Conservation (phyloP, 2,888 invertebrate species). For the Steinernema scapterisci region DNA sequence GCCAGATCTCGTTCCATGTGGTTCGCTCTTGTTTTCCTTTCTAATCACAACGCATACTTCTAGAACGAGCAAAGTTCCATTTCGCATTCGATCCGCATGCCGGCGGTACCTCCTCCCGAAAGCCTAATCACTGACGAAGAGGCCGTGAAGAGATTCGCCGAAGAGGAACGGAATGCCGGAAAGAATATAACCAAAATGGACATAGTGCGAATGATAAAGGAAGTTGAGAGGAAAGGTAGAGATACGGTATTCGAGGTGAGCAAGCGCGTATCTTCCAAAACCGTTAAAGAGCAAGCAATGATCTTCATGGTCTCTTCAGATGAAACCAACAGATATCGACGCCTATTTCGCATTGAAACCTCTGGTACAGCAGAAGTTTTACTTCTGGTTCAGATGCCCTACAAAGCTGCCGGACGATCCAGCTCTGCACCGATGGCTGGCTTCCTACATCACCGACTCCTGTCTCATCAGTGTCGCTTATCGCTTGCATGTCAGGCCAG, state of each 20-base stretch:
- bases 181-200: not conserved
- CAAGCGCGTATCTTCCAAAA: too few relatives aligned
- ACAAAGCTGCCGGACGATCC: not conserved
- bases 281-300: not conserved
- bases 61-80: slow-evolving; percentile 47
- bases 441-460: slow-evolving; percentile 42
- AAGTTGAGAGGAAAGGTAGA: slow-evolving; percentile 38
- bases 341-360: slow-evolving; percentile 4
- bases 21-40: slow-evolving; percentile 40
- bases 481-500: not conserved
- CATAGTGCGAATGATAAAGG: not conserved
- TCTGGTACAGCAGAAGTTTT: not conserved
- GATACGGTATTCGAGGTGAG: slow-evolving; percentile 46
- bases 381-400: not conserved
- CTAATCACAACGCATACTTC: not conserved
- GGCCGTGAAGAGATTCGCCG: slow-evolving; percentile 40
- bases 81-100: slow-evolving; percentile 50
- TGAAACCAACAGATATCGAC: slow-evolving; percentile 3
- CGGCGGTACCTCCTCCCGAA: slow-evolving; percentile 51
- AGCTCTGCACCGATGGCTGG: slow-evolving; percentile 36
- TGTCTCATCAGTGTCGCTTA: slow-evolving; percentile 1
- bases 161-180: slow-evolving; percentile 37
- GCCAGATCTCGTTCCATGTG: slow-evolving; percentile 59
- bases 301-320: not conserved
- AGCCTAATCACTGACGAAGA: slow-evolving; percentile 37